A percentile compares a stretch with the other conserved stretches of the same genome.
These are phyloP conservation scores for Athene noctua DNA, from an alignment of 2,113 vertebrate species.

Conservation along the genomic window DNA sequence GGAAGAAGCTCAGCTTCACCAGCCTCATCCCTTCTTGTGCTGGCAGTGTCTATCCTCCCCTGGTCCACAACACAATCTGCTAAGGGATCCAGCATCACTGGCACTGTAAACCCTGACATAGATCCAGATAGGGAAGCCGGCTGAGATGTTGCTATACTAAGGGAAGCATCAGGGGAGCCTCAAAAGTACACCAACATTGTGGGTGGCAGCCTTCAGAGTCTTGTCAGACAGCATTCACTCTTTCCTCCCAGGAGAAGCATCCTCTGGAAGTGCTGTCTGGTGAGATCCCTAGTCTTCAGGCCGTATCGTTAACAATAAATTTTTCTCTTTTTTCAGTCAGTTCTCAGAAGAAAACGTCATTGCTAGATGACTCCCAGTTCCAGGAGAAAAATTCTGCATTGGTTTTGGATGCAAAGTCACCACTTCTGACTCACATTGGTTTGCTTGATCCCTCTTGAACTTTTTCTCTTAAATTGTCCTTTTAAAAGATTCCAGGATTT, in stretches of 20 bases:
- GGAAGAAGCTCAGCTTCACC: background rate
- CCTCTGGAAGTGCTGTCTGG: background rate
- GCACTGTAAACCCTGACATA: background rate
- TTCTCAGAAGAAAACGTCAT: background rate
- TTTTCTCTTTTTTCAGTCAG: background rate
- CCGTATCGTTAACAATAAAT: background rate
- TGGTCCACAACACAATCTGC: background rate
- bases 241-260: background rate
- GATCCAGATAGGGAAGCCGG: background rate
- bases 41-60: background rate
- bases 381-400: background rate
- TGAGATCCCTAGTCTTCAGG: background rate
- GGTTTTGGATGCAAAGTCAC: background rate
- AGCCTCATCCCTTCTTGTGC: background rate
- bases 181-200: background rate
- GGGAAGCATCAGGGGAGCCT: background rate
- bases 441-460: background rate
- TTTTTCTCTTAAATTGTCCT: background rate
- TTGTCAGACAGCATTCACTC: background rate
- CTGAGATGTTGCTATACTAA: background rate
- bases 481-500: background rate
- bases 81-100: background rate
- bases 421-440: background rate
- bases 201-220: background rate
- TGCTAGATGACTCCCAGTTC: background rate